phyloP scores from a whole-genome alignment of 1,140 invertebrate species.

The Ylistrum balloti region DNA sequence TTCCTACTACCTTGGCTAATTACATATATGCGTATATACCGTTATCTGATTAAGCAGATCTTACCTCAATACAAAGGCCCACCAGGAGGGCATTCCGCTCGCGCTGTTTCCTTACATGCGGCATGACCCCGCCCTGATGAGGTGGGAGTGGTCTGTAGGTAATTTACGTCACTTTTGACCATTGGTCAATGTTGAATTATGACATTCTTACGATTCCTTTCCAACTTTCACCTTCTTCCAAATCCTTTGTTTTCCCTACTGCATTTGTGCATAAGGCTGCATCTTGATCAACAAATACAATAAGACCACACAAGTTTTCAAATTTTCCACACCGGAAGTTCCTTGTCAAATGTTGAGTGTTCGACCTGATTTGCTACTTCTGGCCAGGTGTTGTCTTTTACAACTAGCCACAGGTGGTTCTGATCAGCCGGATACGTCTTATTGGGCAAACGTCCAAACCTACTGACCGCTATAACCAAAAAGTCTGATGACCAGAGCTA shows the following conservation, averaged over 20 bases:
- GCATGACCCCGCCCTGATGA: conserved; percentile 27
- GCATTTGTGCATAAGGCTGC: neutral
- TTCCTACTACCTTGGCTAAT: neutral
- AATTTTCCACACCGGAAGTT: conserved; percentile 14
- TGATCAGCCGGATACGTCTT: neutral
- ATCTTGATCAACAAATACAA: neutral
- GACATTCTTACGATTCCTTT: neutral
- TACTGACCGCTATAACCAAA: conserved; percentile 1
- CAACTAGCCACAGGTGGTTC: neutral
- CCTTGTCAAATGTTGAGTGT: neutral
- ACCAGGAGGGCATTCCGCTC: conserved; percentile 36
- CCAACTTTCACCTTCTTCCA: neutral
- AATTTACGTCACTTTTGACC: neutral
- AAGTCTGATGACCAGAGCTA: neutral
- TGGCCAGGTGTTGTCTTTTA: conserved; percentile 18
- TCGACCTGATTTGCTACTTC: neutral
- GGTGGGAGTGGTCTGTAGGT: neutral
- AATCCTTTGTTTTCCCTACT: neutral
- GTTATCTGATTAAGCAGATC: neutral
- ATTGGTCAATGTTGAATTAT: neutral
- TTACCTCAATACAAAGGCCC: conserved; percentile 5
- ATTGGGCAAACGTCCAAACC: conserved; percentile 32
- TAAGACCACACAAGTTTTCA: conserved; percentile 10
- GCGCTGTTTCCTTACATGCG: conserved; percentile 31
- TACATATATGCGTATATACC: neutral